Base-by-base conservation (phyloP, 2,113 vertebrate species). In the Clarias magur region DNA sequence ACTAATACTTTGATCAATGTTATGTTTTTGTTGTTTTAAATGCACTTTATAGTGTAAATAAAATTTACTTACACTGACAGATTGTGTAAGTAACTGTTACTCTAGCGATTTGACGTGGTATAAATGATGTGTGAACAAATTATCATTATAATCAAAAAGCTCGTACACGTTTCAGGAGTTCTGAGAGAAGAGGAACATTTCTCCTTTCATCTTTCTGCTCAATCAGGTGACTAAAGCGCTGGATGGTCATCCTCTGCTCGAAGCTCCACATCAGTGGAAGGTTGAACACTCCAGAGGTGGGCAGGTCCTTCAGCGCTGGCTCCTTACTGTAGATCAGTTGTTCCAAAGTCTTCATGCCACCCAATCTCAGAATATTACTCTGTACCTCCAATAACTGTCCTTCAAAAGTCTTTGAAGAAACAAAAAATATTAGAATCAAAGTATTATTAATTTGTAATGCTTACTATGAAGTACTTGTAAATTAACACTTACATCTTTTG, bases 211-310 rank as follows among this genome's bases (percentile, higher is more conserved):
- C 79, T 48, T 91, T 84, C 86, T 88, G 87, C 54, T 92, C 90
- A 73, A 91, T 89, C 15, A 89, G 79, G 53, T 91, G 86, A 30
- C 23, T 86, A 17, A 91, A 27, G 17, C 70, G 67, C 8, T 91
- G 91, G 27, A 91, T 82, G 19, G 87, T 90, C 48, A 84, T 89
- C 83, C 84, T 91, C 56, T 92, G 88, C 76, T 91, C 86, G 86
- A 83, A 88, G 72, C 38, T 83, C 91, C 91, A 92, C 89, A 91
- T 89, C 13, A 62, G 17, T 30, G 90, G 89, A 25, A 88, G 34
- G 21, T 86, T 89, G 42, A 90, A 85, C 3, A 88, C 25, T 25
- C 67, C 82, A 9, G 79, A 54, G 16, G 27, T 80, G 30, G 62
- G 25, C 1, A 80, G n/a, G 23, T 85, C 76, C 30, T 79, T 27